phyloP scores from a whole-genome alignment of 2,888 invertebrate genomes.

The Melikaiella ostensackeni region DNA sequence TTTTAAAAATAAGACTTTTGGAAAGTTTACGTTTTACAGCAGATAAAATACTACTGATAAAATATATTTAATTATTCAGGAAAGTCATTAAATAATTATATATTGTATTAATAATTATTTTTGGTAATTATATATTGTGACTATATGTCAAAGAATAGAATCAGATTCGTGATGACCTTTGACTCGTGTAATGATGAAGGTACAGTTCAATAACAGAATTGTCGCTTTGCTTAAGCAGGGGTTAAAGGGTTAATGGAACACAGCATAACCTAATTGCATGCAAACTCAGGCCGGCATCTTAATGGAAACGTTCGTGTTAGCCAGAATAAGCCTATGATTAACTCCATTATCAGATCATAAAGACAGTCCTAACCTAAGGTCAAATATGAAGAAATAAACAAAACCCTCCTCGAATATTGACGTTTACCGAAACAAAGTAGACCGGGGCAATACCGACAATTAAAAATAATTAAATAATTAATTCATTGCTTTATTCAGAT shows the following conservation, averaged over 20 bases:
- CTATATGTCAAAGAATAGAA: neutral
- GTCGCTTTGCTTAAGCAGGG: constrained; percentile 22
- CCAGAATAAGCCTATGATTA: constrained; percentile 23
- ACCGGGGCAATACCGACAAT: no score
- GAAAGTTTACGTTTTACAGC: no score
- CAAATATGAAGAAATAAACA: neutral
- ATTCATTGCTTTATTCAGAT: no score
- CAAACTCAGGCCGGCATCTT: constrained; percentile 13
- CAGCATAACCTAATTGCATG: constrained; percentile 34
- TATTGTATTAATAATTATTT: no score
- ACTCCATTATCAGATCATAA: constrained; percentile 8
- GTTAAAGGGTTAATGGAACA: constrained; percentile 33
- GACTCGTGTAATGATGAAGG: constrained; percentile 3
- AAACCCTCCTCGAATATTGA: neutral
- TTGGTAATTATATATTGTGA: neutral
- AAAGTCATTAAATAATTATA: neutral
- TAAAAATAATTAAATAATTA: no score
- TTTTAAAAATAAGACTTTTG: no score
- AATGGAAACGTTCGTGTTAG: constrained; percentile 30
- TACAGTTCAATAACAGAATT: constrained; percentile 19
- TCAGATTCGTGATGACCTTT: neutral
- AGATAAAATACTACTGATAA: neutral
- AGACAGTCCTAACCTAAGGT: neutral
- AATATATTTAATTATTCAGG: neutral
- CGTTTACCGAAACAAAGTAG: neutral